Conservation (phyloP, 2,888 invertebrate species). For the Coecobrya sp. region DNA sequence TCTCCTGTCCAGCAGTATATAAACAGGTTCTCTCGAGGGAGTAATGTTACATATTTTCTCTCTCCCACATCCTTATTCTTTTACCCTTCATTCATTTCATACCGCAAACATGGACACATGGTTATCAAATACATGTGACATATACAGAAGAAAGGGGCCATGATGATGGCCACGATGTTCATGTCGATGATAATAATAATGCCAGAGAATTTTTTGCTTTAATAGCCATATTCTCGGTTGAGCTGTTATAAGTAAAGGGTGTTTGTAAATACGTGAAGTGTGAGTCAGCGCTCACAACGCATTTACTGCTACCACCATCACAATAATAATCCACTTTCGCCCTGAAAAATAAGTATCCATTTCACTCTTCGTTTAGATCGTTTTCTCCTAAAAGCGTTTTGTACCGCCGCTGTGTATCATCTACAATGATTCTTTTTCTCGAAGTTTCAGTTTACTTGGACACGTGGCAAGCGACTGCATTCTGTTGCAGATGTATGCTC, state of each 20-base stretch:
- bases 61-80: no score
- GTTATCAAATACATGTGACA: not conserved
- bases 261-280: not conserved
- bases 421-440: no score
- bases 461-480: no score
- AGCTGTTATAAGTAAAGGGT: not conserved
- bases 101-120: not conserved
- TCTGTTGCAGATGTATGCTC: no score
- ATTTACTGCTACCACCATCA: not conserved
- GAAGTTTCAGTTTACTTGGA: no score
- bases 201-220: not conserved
- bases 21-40: not conserved
- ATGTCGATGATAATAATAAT: constrained; percentile 24
- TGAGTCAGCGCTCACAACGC: not conserved
- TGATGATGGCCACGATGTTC: not conserved
- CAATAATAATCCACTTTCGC: no score
- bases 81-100: not conserved
- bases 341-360: no score
- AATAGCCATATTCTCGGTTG: constrained; percentile 1
- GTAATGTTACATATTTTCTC: not conserved
- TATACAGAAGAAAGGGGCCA: not conserved
- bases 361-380: no score
- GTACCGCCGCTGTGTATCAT: no score
- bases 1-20: not conserved
- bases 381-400: no score